Conservation (phyloP, 37 sponge, comb jelly and placozoan species). For the Dysidea cf. avara region DNA sequence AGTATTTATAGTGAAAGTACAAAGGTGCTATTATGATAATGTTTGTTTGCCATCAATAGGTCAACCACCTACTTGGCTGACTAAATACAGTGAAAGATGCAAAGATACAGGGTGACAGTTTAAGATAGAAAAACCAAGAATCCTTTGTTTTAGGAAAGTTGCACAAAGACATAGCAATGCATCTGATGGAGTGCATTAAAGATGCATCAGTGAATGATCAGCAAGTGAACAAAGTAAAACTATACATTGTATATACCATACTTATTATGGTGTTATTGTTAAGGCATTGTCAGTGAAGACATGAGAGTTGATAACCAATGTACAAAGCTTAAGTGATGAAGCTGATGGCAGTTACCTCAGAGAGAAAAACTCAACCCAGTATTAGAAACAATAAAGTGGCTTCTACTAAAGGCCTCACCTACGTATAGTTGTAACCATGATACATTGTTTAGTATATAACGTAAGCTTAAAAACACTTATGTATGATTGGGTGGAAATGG, state of each 20-base stretch:
- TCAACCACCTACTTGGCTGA: too few relatives aligned
- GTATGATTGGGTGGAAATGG: too few relatives aligned
- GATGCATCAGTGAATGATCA: constrained; percentile 68
- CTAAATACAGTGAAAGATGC: too few relatives aligned
- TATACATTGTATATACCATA: background rate
- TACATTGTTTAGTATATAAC: too few relatives aligned
- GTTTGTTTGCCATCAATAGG: too few relatives aligned
- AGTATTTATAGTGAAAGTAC: too few relatives aligned
- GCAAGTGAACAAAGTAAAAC: constrained; percentile 71
- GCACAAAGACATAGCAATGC: constrained; percentile 92
- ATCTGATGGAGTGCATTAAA: constrained; percentile 66
- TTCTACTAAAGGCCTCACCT: constrained; percentile 79
- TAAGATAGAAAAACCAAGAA: too few relatives aligned
- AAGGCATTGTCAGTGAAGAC: constrained; percentile 89
- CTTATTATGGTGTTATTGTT: background rate
- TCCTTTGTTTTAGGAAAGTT: constrained; percentile 85
- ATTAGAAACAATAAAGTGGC: constrained; percentile 82
- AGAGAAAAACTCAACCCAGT: constrained; percentile 82
- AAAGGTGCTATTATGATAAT: too few relatives aligned
- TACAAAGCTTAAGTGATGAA: constrained; percentile 59
- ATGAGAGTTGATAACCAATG: constrained; percentile 76
- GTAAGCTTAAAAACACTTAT: too few relatives aligned
- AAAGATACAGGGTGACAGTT: too few relatives aligned
- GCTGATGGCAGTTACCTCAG: constrained; percentile 65
- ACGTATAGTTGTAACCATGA: constrained; percentile 56